Conservation (phyloP, 2,113 vertebrate species). For the Cyphomyrus discorhynchus region DNA sequence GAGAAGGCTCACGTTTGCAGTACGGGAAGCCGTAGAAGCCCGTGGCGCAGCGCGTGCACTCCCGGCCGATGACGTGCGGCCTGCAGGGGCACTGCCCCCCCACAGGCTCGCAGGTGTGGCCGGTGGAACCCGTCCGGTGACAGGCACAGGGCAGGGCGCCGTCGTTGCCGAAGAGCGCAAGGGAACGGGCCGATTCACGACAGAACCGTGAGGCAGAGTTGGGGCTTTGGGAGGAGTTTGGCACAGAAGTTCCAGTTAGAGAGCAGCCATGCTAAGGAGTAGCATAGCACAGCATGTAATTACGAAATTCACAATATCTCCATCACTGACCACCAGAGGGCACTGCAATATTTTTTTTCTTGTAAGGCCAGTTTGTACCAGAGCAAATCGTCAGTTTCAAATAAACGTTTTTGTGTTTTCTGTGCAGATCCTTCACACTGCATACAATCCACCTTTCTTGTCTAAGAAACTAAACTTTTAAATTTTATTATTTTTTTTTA, state of each 20-base stretch:
- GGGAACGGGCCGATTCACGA: slow-evolving; percentile 66
- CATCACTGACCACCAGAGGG: background rate
- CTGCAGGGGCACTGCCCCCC: slow-evolving; percentile 83
- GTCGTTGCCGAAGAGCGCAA: slow-evolving; percentile 73
- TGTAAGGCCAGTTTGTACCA: background rate
- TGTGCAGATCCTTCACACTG: background rate
- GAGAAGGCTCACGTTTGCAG: slow-evolving; percentile 71
- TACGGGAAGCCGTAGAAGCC: slow-evolving; percentile 84
- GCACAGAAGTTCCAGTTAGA: background rate
- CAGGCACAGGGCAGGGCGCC: slow-evolving; percentile 79
- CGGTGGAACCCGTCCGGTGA: slow-evolving; percentile 56
- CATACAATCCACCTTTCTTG: background rate
- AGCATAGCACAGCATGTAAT: background rate
- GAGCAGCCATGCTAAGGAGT: background rate
- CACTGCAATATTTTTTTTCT: background rate
- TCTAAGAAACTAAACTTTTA: background rate
- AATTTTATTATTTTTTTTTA: background rate
- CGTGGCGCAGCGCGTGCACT: slow-evolving; percentile 71
- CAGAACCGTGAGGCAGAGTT: slow-evolving; percentile 70
- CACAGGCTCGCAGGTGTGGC: slow-evolving; percentile 56
- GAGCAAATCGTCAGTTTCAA: background rate
- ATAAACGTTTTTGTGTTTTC: background rate
- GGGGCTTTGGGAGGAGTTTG: slow-evolving; percentile 51
- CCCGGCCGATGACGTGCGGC: slow-evolving; percentile 68
- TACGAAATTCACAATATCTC: background rate